phyloP scores from a whole-genome alignment of 2,888 invertebrate genomes.

The Sarcophaga caerulescens region DNA sequence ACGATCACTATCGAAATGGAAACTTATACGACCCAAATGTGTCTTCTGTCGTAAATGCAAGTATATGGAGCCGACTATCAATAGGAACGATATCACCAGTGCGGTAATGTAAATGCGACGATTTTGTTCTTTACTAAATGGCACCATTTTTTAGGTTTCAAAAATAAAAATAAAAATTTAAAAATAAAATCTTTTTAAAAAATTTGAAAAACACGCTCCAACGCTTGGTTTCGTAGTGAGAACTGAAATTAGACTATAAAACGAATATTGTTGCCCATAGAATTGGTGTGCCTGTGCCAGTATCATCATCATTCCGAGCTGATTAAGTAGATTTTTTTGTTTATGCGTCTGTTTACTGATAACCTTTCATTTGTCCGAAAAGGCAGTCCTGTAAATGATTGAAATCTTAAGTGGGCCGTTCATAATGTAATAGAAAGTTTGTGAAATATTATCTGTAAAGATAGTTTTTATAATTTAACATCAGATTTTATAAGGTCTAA shows the following conservation, averaged over 20 bases:
- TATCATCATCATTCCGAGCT: constrained; percentile 22
- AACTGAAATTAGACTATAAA: constrained; percentile 32
- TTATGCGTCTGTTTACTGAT: constrained; percentile 33
- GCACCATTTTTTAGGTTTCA: constrained; percentile 13
- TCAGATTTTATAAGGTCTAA: too few relatives aligned
- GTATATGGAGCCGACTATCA: constrained; percentile 74
- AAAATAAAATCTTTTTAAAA: constrained; percentile 1
- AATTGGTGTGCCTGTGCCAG: not conserved
- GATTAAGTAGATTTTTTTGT: constrained; percentile 43
- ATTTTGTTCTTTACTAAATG: constrained; percentile 55
- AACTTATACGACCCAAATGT: constrained; percentile 73
- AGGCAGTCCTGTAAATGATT: constrained; percentile 27
- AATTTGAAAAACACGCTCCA: not conserved
- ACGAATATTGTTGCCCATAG: not conserved
- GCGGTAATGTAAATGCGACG: constrained; percentile 70
- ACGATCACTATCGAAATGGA: constrained; percentile 53
- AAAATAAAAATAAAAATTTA: not conserved
- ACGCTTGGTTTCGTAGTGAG: constrained; percentile 2
- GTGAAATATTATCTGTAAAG: too few relatives aligned
- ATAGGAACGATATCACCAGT: constrained; percentile 72
- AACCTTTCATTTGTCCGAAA: constrained; percentile 42
- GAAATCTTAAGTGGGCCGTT: not conserved
- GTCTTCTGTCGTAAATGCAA: constrained; percentile 73
- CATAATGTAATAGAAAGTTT: not conserved
- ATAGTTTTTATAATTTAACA: too few relatives aligned